Base-by-base conservation (phyloP, 2,113 vertebrate species). In the Thinocorus orbignyianus region DNA sequence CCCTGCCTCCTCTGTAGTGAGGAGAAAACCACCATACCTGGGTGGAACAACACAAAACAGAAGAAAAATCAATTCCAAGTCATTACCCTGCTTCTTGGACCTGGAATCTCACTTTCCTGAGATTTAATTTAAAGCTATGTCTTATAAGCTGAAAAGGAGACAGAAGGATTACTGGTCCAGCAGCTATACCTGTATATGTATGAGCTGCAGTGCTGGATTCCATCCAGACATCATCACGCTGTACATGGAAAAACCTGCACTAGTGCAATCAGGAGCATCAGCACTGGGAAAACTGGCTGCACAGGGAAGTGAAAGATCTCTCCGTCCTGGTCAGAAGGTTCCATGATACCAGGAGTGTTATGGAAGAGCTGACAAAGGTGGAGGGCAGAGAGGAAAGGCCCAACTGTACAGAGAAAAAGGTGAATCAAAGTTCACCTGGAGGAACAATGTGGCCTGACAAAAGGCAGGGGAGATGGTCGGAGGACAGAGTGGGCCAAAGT, bases 81-180 rank as follows among this genome's bases (percentile, higher is more conserved):
- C 42, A 28, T 52, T 78, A 72, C 16, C 35, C 35, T 64, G 13
- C 30, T 79, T 73, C n/a, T 88, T 66, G 46, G 70, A 41, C 57
- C 33, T 30, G 41, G 58, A 80, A 85, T 22, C 14, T 82, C 5
- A 0, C 55, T 88, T 88, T 65, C n/a, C 73, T 66, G 70, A 82
- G 25, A 62, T n/a, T 57, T 20, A 26, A 8, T 76, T 84, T 61
- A 61, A 28, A 76, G 33, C 26, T 39, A 0, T 18, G 9, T 30
- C 37, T 69, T 82, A 28, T 3, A 65, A 84, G 18, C 17, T 44
- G 48, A 86, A 64, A 68, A 88, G 46, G 16, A 89, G 72, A 84
- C 86, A 93, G 83, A 90, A 78, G 92, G 88, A 92, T 86, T 74
- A 81, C 17, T 81, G 23, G 76, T 78, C 68, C 60, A 88, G 77